Percentiles rank a stretch among this genome's conserved stretches.
Conservation (phyloP, 2,797 vertebrate species). For the Anguilla anguilla region DNA sequence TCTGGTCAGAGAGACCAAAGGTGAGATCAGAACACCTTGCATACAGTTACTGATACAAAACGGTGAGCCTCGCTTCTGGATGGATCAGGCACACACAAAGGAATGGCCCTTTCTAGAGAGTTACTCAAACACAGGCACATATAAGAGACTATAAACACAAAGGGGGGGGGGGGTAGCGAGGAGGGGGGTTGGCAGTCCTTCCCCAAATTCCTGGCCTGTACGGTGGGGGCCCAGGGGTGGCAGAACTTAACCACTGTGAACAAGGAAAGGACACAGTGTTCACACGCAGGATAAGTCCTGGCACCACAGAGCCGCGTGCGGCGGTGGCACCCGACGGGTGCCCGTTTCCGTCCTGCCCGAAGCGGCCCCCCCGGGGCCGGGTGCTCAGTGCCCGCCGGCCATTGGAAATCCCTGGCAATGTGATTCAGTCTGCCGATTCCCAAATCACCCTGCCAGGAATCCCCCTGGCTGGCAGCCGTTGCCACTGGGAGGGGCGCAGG, state of each 20-base stretch:
- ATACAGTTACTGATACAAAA: not conserved
- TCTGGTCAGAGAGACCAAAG: not conserved
- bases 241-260: slow-evolving; percentile 99
- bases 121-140: too few species aligned
- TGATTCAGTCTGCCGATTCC: slow-evolving; percentile 83
- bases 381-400: slow-evolving; percentile 73
- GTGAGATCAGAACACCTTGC: not conserved
- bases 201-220: not conserved
- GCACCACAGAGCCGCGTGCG: slow-evolving; percentile 63
- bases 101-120: too few species aligned
- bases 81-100: not conserved
- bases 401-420: slow-evolving; percentile 99
- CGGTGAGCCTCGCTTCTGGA: not conserved
- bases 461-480: slow-evolving; percentile 83
- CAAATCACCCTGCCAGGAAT: slow-evolving; percentile 98
- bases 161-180: not conserved
- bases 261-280: slow-evolving; percentile 79
- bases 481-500: slow-evolving; percentile 28
- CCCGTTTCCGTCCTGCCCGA: slow-evolving; percentile 36
- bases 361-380: not conserved
- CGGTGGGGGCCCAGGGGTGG: slow-evolving; percentile 64
- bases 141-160: not conserved
- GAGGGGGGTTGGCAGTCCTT: not conserved
- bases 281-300: slow-evolving; percentile 94
- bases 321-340: slow-evolving; percentile 6